phyloP scores from a whole-genome alignment of 2,888 invertebrate genomes.

The Amiota communis region DNA sequence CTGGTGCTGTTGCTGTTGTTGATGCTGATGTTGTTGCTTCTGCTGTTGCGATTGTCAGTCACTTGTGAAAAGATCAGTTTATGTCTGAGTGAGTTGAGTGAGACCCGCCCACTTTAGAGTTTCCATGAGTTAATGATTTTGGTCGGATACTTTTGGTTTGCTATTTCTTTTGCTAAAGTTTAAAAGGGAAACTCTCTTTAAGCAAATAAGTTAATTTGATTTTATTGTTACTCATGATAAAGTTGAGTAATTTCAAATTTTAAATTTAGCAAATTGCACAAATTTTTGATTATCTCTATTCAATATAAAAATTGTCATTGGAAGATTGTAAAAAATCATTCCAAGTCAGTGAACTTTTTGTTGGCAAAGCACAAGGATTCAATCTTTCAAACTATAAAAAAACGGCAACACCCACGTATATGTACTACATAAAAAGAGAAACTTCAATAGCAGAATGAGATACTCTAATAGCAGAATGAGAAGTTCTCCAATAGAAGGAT shows the following conservation, averaged over 20 bases:
- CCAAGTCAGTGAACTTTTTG: constrained; percentile 56
- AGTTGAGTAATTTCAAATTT: neutral
- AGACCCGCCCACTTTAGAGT: constrained; percentile 18
- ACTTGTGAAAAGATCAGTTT: neutral
- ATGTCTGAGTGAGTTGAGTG: neutral
- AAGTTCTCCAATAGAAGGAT: neutral
- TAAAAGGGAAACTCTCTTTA: neutral
- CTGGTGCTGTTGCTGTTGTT: no score
- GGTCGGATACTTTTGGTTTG: neutral
- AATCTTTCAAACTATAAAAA: neutral
- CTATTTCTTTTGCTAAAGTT: no score
- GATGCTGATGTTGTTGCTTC: no score
- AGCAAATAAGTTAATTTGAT: neutral
- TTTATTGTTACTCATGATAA: neutral
- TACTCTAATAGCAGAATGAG: neutral
- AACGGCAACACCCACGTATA: constrained; percentile 33
- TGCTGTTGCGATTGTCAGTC: no score
- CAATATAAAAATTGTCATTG: constrained; percentile 34
- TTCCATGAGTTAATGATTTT: neutral
- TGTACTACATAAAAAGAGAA: constrained; percentile 29
- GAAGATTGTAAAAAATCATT: constrained; percentile 13
- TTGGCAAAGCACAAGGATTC: constrained; percentile 19
- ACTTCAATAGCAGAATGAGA: constrained; percentile 22
- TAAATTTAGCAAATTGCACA: neutral
- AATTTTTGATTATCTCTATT: constrained; percentile 11